These are phyloP conservation scores for Diaprepes abbreviatus DNA, from an alignment of 2,888 invertebrate genomes.

Conservation along the genomic window DNA sequence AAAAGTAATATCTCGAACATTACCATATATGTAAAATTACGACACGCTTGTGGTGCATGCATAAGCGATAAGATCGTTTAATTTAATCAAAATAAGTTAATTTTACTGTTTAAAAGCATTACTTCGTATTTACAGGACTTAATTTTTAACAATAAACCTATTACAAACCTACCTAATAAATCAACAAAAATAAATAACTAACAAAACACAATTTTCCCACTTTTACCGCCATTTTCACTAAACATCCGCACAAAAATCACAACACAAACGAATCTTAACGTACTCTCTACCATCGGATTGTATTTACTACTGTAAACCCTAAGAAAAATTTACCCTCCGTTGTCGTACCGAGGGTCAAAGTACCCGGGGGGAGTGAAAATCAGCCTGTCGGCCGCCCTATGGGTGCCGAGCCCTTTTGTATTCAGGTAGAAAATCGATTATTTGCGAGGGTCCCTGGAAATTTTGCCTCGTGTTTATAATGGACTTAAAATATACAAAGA, in stretches of 20 bases:
- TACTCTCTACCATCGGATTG: constrained; percentile 16
- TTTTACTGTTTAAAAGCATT: too few species aligned
- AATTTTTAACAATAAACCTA: background rate
- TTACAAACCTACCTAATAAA: too few species aligned
- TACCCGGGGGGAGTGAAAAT: constrained; percentile 49
- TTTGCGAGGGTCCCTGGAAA: constrained; percentile 18
- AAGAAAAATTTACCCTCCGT: constrained; percentile 39
- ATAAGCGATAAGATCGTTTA: too few species aligned
- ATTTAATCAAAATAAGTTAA: too few species aligned
- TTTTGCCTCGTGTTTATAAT: constrained; percentile 27
- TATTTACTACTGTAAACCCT: constrained; percentile 13
- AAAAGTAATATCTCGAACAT: too few species aligned
- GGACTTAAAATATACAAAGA: background rate
- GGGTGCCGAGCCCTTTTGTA: constrained; percentile 34
- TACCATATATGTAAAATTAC: too few species aligned
- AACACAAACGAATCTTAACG: background rate
- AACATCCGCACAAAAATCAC: constrained; percentile 8
- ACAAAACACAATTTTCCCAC: background rate
- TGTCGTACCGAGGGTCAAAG: constrained; percentile 49
- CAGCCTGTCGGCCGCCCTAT: constrained; percentile 33
- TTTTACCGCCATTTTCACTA: background rate
- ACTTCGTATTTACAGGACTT: too few species aligned
- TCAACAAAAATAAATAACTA: too few species aligned
- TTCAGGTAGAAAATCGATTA: constrained; percentile 49
- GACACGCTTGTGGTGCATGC: too few species aligned